These are phyloP conservation scores for Schmidtea mediterranea DNA, from an alignment of 1,140 invertebrate genomes.

Conservation along the genomic window DNA sequence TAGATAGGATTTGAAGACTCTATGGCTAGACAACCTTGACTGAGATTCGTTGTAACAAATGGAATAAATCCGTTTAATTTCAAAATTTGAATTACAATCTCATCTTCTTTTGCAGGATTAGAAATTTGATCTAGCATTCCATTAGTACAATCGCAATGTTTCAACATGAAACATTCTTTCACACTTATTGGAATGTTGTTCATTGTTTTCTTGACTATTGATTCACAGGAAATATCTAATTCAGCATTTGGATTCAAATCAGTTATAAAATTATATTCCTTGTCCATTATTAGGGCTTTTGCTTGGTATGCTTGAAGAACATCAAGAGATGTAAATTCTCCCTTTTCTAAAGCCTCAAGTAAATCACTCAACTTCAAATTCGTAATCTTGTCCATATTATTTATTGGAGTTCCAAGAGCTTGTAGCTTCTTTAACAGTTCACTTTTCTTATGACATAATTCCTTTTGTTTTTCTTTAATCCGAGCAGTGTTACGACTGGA, in stretches of 20 bases:
- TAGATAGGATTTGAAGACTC: constrained; percentile 13
- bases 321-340: not conserved
- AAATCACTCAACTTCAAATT: not conserved
- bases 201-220: not conserved
- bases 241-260: not conserved
- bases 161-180: not conserved
- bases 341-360: not conserved
- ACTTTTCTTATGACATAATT: not conserved
- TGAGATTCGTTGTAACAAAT: not conserved
- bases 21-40: not conserved
- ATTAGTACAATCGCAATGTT: not conserved
- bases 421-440: not conserved
- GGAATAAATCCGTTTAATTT: not conserved
- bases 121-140: not conserved
- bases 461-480: not conserved
- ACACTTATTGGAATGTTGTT: not conserved
- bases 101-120: not conserved
- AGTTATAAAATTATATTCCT: not conserved
- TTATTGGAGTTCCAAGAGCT: not conserved
- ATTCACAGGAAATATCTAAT: not conserved
- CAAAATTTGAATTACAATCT: not conserved
- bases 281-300: not conserved
- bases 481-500: not conserved
- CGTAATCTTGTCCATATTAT: not conserved
- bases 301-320: not conserved